Conservation (phyloP, 2,113 vertebrate species). For the Campylomormyrus numenius region DNA sequence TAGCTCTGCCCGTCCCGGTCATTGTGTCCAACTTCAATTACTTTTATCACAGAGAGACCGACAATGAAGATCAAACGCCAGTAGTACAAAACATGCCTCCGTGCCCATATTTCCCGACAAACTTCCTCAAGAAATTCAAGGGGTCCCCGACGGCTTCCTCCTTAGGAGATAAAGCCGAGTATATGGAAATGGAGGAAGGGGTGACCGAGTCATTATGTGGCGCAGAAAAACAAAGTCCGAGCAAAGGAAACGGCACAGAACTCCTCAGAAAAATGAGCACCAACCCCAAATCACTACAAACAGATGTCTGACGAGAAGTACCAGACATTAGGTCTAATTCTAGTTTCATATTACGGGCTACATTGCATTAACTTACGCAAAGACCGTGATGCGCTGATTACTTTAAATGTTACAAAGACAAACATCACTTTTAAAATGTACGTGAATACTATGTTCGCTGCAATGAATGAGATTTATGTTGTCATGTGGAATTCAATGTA, state of each 20-base stretch:
- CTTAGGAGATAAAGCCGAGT: conserved; percentile 89
- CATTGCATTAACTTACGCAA: neutral
- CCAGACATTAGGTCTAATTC: neutral
- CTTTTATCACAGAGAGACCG: conserved; percentile 97
- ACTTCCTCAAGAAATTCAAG: conserved; percentile 83
- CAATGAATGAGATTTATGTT: conserved; percentile 13
- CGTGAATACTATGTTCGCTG: neutral
- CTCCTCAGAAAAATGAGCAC: conserved; percentile 86
- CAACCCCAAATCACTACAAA: conserved; percentile 88
- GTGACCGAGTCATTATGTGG: conserved; percentile 92
- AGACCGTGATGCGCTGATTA: neutral
- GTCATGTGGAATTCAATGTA: conserved; percentile 34
- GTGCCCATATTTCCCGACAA: conserved; percentile 82
- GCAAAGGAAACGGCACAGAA: conserved; percentile 83
- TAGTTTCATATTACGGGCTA: conserved; percentile 3
- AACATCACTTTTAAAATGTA: neutral
- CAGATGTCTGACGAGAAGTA: conserved; percentile 78
- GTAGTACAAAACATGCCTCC: conserved; percentile 77
- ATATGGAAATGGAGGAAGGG: conserved; percentile 97
- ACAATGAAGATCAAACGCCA: conserved; percentile 83
- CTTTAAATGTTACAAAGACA: neutral
- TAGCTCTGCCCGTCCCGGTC: conserved; percentile 95
- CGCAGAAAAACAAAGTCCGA: conserved; percentile 80
- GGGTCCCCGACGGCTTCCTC: conserved; percentile 83
- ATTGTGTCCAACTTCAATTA: conserved; percentile 99